Evolutionary conservation across 1,140 invertebrate species (phyloP), one percentile per base, ranked within the genome.

Genomic region (Drosophila erecta): DNA sequence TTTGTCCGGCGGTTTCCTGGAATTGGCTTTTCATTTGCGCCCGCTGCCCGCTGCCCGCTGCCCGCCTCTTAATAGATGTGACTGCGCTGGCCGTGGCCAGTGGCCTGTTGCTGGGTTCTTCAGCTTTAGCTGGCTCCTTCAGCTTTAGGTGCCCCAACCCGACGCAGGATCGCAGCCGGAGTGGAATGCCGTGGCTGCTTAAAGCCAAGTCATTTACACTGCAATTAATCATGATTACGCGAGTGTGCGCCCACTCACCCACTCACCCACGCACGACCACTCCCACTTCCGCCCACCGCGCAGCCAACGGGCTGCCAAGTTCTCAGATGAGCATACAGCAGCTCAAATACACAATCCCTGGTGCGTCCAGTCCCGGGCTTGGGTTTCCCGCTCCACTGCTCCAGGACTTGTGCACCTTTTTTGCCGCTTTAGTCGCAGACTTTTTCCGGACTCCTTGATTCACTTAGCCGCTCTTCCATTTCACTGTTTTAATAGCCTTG

Each of bases 191-290:
- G 40, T 64, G 60, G 55, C 27, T 49, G 40, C 56, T 61, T 55
- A 51, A 59, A 66, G 50, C 62, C 24, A 62, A 77, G 79, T 87
- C 81, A 87, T 87, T 87, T 87, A 86, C 80, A 71, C 84, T 85
- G 81, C 81, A 86, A 87, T 87, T 87, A 87, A 87, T 87, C 84
- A 87, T 87, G 84, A 87, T 87, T 87, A 87, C 79, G 83, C 60
- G 80, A 59, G 57, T 70, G 55, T 59, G 43, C 24, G 30, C 35
- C 49, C 35, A 46, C 12, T 40, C 35, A 15, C n/a, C n/a, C n/a
- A n/a, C n/a, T n/a, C n/a, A 20, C 20, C 51, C 10, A 35, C 47
- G 54, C 22, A 11, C 49, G 41, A 33, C 38, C 46, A 66, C 51
- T 47, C 17, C 37, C 37, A 38, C 37, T 14, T 22, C 17, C 40